These are phyloP conservation scores for Bombus turneri DNA, from an alignment of 1,140 invertebrate genomes.

Conservation along the genomic window DNA sequence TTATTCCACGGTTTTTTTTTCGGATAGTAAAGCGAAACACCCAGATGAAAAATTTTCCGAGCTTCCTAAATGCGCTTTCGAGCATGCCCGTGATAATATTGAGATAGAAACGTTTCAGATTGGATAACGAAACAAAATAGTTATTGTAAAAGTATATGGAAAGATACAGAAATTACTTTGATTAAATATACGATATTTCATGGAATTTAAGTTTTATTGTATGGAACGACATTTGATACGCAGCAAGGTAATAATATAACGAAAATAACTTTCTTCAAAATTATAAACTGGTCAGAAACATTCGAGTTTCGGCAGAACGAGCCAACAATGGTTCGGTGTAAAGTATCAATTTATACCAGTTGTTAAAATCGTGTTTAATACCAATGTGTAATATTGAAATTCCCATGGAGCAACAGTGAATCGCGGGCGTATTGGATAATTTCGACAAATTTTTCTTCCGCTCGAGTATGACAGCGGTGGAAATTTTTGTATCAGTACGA, in stretches of 20 bases:
- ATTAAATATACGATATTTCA: no score
- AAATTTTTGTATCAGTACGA: background rate
- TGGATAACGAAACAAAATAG: no score
- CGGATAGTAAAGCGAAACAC: background rate
- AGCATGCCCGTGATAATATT: background rate
- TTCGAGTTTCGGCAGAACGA: background rate
- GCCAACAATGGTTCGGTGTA: background rate
- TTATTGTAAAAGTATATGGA: no score
- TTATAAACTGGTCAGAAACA: background rate
- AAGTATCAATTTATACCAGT: background rate
- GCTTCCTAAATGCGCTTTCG: background rate
- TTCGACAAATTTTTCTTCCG: background rate
- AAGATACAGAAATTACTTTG: no score
- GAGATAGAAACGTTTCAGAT: no score
- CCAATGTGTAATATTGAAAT: background rate
- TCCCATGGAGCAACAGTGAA: background rate
- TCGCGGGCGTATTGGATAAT: background rate
- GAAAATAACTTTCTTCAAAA: background rate
- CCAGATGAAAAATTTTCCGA: background rate
- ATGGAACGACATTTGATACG: no score
- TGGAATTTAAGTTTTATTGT: no score
- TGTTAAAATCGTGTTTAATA: background rate
- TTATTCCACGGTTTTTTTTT: background rate
- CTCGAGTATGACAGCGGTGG: background rate
- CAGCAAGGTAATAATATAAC: no score